Conservation (phyloP, 2,113 vertebrate species). For the Archilochus colubris region DNA sequence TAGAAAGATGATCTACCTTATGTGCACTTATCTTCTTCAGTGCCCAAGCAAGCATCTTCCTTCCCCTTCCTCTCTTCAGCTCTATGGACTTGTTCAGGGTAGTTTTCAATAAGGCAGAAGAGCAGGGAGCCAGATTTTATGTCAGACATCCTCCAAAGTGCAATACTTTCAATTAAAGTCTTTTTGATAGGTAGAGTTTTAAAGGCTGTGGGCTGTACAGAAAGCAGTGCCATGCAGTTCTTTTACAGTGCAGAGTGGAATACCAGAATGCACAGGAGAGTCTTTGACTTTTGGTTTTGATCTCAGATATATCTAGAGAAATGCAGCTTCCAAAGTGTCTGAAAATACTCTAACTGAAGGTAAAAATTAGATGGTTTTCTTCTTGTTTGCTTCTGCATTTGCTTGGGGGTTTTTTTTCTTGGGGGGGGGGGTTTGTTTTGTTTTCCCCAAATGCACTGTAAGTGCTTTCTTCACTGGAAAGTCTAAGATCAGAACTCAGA, state of each 20-base stretch:
- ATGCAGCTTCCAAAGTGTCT: neutral
- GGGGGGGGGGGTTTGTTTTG: neutral
- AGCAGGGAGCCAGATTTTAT: neutral
- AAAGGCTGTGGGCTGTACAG: neutral
- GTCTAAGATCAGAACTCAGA: neutral
- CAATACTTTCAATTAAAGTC: slow-evolving; percentile 35
- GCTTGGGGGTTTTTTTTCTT: too few relatives aligned
- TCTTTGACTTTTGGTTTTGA: neutral
- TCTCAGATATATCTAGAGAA: neutral
- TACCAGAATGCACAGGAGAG: neutral
- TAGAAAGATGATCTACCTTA: slow-evolving; percentile 50
- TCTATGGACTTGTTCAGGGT: neutral
- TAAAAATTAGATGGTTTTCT: neutral
- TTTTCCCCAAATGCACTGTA: neutral
- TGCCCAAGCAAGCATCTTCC: neutral
- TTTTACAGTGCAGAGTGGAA: neutral
- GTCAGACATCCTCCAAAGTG: neutral
- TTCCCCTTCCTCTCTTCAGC: neutral
- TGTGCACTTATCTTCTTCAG: slow-evolving; percentile 4
- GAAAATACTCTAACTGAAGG: neutral
- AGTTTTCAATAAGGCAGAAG: neutral
- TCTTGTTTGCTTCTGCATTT: too few relatives aligned
- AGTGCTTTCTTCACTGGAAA: neutral
- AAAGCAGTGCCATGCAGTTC: neutral
- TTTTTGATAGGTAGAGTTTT: neutral